phyloP scores from a whole-genome alignment of 2,797 vertebrate species.

The Neomorphus geoffroyi region DNA sequence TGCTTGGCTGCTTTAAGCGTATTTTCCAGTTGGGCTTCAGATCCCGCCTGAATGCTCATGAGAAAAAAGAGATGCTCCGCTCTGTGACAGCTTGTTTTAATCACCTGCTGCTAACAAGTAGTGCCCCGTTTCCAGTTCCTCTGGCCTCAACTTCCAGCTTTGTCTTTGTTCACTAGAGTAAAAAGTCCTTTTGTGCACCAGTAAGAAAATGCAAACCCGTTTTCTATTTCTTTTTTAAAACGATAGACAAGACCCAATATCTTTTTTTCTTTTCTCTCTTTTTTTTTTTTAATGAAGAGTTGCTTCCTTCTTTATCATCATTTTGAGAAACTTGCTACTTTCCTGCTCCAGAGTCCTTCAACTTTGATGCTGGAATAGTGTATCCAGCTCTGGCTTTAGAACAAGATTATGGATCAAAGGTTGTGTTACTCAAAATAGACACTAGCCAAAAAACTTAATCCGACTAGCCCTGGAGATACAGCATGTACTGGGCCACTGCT shows the following conservation, averaged over 20 bases:
- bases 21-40: background rate
- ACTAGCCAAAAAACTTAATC: background rate
- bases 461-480: fast-evolving
- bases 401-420: background rate
- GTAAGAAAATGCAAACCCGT: background rate
- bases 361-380: background rate
- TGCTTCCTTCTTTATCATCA: background rate
- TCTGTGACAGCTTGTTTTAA: background rate
- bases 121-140: background rate
- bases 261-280: too few species aligned
- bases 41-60: background rate
- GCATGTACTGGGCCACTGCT: background rate
- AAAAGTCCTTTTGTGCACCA: background rate
- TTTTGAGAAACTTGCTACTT: background rate
- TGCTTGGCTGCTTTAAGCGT: background rate
- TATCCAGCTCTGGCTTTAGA: background rate
- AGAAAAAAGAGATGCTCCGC: background rate
- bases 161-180: background rate
- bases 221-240: background rate
- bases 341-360: background rate
- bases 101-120: background rate
- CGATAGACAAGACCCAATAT: fast-evolving
- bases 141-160: background rate
- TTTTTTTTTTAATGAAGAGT: background rate
- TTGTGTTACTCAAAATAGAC: background rate